Evolutionary conservation across 2,797 vertebrate species (phyloP).

Genomic region (Coilia nasus): DNA sequence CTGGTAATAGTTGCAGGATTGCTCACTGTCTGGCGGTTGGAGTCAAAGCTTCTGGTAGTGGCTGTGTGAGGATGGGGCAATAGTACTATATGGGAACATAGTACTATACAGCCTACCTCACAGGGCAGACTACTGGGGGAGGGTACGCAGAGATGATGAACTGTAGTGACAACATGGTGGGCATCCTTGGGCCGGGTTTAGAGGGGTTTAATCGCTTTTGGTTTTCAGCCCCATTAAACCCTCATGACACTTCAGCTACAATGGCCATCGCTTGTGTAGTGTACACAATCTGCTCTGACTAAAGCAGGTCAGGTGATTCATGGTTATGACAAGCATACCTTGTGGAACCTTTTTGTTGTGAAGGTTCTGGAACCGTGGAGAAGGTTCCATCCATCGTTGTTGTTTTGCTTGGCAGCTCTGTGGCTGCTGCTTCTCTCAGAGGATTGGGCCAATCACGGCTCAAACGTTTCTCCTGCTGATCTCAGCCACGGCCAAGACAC

Average conservation of each 20-base stretch:
- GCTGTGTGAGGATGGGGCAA: background rate
- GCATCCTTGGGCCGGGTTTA: conserved; percentile 45
- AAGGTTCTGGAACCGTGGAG: background rate
- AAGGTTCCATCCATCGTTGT: conserved; percentile 23
- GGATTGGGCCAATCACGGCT: conserved; percentile 36
- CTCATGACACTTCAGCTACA: conserved; percentile 37
- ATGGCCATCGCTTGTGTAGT: conserved; percentile 39
- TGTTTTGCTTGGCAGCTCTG: conserved; percentile 39
- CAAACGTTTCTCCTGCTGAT: background rate
- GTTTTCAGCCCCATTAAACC: conserved; percentile 37
- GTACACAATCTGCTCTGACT: background rate
- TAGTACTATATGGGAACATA: too few relatives aligned
- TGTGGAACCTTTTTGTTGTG: conserved; percentile 20
- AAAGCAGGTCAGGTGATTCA: background rate
- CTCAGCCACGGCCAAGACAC: background rate
- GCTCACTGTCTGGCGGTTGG: background rate
- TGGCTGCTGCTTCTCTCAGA: conserved; percentile 28
- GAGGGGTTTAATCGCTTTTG: conserved; percentile 32
- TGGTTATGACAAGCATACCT: background rate
- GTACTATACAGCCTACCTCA: background rate
- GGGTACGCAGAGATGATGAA: conserved; percentile 56
- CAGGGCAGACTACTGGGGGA: background rate
- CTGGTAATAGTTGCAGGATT: background rate
- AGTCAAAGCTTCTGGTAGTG: background rate
- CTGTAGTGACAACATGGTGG: conserved; percentile 54